Evolutionary conservation across 2,113 vertebrate genomes (phyloP).

Genomic region (Gallinago jamesoni): DNA sequence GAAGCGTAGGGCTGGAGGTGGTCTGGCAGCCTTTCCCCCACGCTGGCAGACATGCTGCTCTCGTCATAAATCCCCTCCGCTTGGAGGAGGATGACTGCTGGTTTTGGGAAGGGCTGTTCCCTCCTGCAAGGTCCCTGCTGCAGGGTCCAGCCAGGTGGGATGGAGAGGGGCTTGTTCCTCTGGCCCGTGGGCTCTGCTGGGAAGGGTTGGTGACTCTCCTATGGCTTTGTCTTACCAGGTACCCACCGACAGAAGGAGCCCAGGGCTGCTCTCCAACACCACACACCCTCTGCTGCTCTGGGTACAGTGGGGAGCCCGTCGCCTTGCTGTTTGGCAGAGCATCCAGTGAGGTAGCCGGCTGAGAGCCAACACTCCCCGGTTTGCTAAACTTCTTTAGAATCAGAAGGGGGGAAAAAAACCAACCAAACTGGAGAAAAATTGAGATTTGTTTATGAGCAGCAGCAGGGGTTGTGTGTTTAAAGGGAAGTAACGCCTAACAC

Average conservation of each 20-base stretch:
- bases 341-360: neutral
- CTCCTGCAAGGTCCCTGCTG: neutral
- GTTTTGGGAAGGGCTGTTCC: neutral
- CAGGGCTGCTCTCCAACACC: neutral
- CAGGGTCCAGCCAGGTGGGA: rapidly evolving
- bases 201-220: neutral
- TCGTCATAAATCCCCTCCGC: neutral
- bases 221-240: neutral
- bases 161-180: neutral
- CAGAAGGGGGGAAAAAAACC: neutral
- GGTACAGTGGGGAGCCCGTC: rapidly evolving
- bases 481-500: neutral
- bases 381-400: neutral
- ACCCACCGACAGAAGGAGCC: neutral
- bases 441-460: neutral
- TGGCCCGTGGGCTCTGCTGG: neutral
- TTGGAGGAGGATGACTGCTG: neutral
- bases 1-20: rapidly evolving
- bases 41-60: neutral
- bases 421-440: neutral
- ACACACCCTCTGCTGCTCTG: neutral
- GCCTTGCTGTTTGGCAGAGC: neutral
- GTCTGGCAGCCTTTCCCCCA: neutral
- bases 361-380: neutral
- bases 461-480: neutral